These are phyloP conservation scores for Liposcelis brunnea DNA, from an alignment of 2,888 invertebrate genomes.

Conservation along the genomic window DNA sequence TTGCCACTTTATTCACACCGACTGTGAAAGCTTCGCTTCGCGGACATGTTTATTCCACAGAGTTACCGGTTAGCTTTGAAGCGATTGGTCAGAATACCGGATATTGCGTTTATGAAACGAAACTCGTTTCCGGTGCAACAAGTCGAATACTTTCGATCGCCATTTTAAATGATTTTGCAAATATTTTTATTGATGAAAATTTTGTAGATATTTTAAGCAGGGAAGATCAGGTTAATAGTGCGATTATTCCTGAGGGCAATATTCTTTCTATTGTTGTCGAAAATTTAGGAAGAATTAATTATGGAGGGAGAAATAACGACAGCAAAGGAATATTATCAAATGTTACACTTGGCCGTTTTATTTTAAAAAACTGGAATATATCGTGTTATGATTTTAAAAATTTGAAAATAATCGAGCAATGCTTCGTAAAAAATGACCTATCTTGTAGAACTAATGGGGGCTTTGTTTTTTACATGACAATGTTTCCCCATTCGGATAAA, in stretches of 20 bases:
- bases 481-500: neutral
- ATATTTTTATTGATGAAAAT: constrained; percentile 42
- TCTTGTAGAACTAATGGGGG: neutral
- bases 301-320: constrained; percentile 30
- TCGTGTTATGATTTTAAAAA: constrained; percentile 33
- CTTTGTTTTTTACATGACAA: neutral
- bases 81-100: constrained; percentile 39
- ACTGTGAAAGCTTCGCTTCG: too few species aligned
- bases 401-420: constrained; percentile 12
- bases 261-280: constrained; percentile 12
- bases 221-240: neutral
- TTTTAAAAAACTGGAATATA: constrained; percentile 44
- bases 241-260: constrained; percentile 13
- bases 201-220: neutral
- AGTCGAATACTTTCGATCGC: constrained; percentile 17
- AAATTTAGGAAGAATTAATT: constrained; percentile 71
- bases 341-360: constrained; percentile 32
- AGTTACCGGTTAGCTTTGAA: constrained; percentile 43
- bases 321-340: constrained; percentile 36
- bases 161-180: constrained; percentile 39
- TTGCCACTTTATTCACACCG: too few species aligned
- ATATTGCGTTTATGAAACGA: constrained; percentile 43
- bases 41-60: too few species aligned
- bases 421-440: neutral
- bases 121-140: constrained; percentile 21